Conservation (phyloP, 2,888 invertebrate species). For the Toxonevra muliebris region DNA sequence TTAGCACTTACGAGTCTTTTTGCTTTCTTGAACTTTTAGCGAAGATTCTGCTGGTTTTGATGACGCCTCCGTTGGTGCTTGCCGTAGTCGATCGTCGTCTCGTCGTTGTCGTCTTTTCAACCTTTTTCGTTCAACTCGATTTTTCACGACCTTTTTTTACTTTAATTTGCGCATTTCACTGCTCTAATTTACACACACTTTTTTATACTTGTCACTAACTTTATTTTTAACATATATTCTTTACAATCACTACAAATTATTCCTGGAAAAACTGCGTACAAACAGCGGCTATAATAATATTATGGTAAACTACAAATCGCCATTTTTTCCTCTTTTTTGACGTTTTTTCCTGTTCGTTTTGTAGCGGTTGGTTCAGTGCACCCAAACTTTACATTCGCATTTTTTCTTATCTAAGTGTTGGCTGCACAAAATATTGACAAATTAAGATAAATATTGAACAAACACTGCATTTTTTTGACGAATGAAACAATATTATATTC, state of each 20-base stretch:
- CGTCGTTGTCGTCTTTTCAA: background rate
- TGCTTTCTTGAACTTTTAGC: background rate
- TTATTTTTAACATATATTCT: background rate
- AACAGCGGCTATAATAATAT: slow-evolving; percentile 4
- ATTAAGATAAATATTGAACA: too few relatives aligned
- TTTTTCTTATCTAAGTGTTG: too few relatives aligned
- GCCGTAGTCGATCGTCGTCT: background rate
- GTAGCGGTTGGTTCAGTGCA: too few relatives aligned
- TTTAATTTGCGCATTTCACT: background rate
- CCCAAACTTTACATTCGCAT: too few relatives aligned
- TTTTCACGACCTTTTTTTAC: background rate
- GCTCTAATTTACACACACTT: background rate
- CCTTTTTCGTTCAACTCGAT: background rate
- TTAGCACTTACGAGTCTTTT: background rate
- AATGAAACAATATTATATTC: too few relatives aligned
- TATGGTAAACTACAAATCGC: background rate
- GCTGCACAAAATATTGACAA: too few relatives aligned
- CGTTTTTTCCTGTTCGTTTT: too few relatives aligned
- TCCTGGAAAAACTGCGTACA: background rate
- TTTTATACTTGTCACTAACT: background rate
- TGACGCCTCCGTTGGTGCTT: background rate
- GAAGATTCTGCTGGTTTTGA: background rate
- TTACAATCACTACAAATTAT: slow-evolving; percentile 1
- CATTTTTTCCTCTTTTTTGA: background rate
- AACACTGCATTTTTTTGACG: too few relatives aligned